Percentiles rank a stretch among this genome's conserved stretches.
These are phyloP conservation scores for Mionectes macconnelli DNA, from an alignment of 2,113 vertebrate species.

Conservation along the genomic window DNA sequence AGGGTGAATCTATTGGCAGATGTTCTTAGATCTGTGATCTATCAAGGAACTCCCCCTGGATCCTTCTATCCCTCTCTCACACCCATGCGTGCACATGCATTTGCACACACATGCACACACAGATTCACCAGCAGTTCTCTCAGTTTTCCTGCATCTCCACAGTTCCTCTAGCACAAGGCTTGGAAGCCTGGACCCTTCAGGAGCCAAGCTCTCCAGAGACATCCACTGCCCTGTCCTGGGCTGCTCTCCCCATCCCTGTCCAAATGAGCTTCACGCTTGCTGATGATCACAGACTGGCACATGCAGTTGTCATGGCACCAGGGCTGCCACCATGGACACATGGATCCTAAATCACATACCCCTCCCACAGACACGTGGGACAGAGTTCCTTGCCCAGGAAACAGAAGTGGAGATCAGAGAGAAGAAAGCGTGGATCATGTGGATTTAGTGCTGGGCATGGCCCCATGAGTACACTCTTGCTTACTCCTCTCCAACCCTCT, in stretches of 20 bases:
- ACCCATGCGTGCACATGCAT: not conserved
- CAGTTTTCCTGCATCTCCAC: accelerated
- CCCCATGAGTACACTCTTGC: accelerated
- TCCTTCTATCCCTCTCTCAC: not conserved
- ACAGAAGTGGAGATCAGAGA: not conserved
- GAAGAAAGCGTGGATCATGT: accelerated
- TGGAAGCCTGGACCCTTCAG: not conserved
- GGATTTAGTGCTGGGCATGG: accelerated
- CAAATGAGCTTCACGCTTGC: not conserved
- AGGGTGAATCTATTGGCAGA: not conserved
- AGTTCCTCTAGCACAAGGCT: accelerated
- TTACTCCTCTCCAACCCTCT: accelerated
- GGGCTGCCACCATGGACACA: not conserved
- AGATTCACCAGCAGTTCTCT: not conserved
- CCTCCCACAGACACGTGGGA: not conserved
- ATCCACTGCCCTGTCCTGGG: accelerated
- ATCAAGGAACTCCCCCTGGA: not conserved
- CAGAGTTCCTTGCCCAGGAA: accelerated
- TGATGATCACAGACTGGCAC: not conserved
- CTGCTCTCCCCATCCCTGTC: accelerated
- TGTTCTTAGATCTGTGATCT: not conserved
- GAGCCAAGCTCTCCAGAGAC: accelerated
- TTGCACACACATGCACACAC: too few relatives aligned
- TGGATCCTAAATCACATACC: accelerated
- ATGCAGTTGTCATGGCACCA: accelerated